A percentile compares a stretch with the other conserved stretches of the same genome.
Conservation (phyloP, 2,113 vertebrate species). For the Nesogale talazaci region DNA sequence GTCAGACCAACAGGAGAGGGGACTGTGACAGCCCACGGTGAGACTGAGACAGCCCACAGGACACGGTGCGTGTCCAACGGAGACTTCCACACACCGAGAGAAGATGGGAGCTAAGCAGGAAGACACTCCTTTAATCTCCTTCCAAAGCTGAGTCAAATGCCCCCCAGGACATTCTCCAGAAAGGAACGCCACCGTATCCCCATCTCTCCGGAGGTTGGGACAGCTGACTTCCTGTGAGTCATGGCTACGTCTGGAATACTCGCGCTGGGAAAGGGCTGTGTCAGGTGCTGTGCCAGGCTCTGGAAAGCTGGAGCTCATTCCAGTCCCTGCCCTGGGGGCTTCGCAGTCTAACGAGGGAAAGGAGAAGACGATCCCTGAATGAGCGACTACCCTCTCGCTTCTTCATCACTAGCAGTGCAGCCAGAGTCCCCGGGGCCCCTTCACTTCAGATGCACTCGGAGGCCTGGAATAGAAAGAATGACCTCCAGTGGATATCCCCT, state of each 20-base stretch:
- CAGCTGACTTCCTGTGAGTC: not conserved
- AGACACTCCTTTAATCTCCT: slow-evolving; percentile 33
- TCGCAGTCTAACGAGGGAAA: not conserved
- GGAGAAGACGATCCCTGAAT: not conserved
- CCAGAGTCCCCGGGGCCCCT: not conserved
- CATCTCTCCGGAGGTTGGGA: not conserved
- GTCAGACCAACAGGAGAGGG: not conserved
- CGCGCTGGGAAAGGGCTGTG: not conserved
- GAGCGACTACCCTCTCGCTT: not conserved
- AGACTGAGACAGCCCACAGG: too few species aligned
- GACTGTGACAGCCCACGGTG: slow-evolving; percentile 5
- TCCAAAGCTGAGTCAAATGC: slow-evolving; percentile 40
- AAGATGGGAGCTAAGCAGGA: not conserved
- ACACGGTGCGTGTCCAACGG: not conserved
- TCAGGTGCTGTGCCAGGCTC: not conserved
- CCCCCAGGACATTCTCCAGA: not conserved
- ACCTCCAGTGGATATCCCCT: not conserved
- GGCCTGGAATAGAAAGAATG: not conserved
- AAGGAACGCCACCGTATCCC: not conserved
- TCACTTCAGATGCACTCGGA: not conserved
- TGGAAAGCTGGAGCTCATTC: slow-evolving; percentile 4
- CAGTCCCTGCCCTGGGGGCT: not conserved
- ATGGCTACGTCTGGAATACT: not conserved
- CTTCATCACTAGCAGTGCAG: not conserved
- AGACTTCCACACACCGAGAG: not conserved